A percentile compares a stretch with the other conserved stretches of the same genome.
Conservation (phyloP, 2,888 invertebrate genomes). For the Drosophila conformis region DNA sequence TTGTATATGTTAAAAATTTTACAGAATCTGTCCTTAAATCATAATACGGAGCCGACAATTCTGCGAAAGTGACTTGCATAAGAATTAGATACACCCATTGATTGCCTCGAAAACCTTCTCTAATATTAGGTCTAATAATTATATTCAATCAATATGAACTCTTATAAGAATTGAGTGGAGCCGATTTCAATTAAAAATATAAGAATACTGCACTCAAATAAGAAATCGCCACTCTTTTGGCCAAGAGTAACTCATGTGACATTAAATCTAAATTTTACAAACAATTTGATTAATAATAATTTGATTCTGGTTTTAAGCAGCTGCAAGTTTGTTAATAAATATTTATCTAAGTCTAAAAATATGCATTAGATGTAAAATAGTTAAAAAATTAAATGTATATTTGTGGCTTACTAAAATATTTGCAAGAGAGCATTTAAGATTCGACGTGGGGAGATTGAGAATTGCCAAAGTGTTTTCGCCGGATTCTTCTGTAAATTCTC, state of each 20-base stretch:
- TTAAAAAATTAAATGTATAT: too few relatives aligned
- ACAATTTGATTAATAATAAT: background rate
- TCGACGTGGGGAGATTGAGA: background rate
- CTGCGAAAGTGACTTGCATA: background rate
- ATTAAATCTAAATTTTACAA: background rate
- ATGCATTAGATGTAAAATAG: rapidly evolving
- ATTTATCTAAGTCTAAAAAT: background rate
- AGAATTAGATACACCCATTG: background rate
- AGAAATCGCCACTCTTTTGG: background rate
- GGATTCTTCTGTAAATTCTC: conserved; percentile 58
- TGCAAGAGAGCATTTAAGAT: conserved; percentile 19
- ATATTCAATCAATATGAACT: background rate
- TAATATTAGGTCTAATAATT: background rate
- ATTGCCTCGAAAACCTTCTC: background rate
- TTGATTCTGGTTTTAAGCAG: background rate
- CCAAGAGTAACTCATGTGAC: background rate
- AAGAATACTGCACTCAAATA: background rate
- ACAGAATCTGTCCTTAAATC: background rate
- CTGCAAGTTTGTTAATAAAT: background rate
- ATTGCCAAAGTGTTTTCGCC: conserved; percentile 7
- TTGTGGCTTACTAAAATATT: background rate
- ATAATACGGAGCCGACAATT: background rate
- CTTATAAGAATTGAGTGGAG: background rate
- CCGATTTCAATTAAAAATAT: background rate
- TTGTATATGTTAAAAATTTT: rapidly evolving